Conservation (phyloP, 2,113 vertebrate species). For the Xiphophorus hellerii region DNA sequence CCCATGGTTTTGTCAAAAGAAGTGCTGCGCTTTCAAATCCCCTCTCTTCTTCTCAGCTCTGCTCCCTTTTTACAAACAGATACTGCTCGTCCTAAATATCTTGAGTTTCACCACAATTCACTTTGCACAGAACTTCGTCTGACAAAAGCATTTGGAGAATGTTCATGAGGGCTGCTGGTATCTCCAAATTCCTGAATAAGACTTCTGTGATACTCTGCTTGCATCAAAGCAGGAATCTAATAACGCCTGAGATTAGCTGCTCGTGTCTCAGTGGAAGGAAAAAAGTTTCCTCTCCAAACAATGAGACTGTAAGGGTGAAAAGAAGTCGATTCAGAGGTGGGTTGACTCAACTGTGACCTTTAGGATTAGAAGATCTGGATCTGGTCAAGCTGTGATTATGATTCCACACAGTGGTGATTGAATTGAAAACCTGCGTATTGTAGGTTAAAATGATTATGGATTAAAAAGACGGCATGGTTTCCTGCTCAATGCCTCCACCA, state of each 20-base stretch:
- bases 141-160: conserved; percentile 40
- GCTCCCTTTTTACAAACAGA: conserved; percentile 45
- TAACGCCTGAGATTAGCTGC: background rate
- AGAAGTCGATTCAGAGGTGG: background rate
- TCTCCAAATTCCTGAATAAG: conserved; percentile 26
- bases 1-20: conserved; percentile 55
- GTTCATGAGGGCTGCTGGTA: conserved; percentile 16
- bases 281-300: conserved; percentile 16
- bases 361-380: conserved; percentile 21
- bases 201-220: conserved; percentile 12
- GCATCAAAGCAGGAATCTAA: conserved; percentile 28
- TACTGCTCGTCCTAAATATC: conserved; percentile 60
- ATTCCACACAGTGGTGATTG: conserved; percentile 31
- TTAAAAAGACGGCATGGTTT: conserved; percentile 54
- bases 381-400: conserved; percentile 21
- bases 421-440: conserved; percentile 52
- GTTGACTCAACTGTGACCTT: conserved; percentile 10
- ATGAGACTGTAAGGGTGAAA: background rate
- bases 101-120: conserved; percentile 36
- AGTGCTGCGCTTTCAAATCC: conserved; percentile 72
- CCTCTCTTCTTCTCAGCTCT: conserved; percentile 52
- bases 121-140: conserved; percentile 41
- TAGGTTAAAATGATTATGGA: conserved; percentile 64
- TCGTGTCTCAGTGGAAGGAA: background rate
- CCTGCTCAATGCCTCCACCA: conserved; percentile 35